phyloP scores from a whole-genome alignment of 1,140 invertebrate genomes.

The Gonatopus flavifemur region DNA sequence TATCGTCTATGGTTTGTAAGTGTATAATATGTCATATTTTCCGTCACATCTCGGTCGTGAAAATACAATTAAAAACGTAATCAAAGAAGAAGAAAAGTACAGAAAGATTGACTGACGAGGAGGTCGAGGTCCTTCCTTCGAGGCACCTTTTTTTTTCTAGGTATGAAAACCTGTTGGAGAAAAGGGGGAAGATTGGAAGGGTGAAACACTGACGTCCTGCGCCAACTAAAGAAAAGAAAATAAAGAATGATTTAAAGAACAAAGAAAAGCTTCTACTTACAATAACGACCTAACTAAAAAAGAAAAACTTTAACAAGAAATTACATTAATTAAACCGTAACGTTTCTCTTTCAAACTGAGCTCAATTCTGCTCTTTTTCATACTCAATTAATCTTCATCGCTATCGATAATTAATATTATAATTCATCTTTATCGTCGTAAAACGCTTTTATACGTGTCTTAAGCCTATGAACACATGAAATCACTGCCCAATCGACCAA shows the following conservation, averaged over 20 bases:
- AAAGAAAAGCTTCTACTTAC: constrained; percentile 43
- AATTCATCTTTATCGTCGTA: no score
- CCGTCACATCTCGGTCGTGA: no score
- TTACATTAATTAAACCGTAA: constrained; percentile 37
- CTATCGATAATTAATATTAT: no score
- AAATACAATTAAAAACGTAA: no score
- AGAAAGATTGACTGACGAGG: no score
- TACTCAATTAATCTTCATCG: neutral
- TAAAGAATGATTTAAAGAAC: no score
- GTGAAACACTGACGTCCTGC: constrained; percentile 53
- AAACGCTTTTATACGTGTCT: constrained; percentile 42
- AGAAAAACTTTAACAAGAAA: constrained; percentile 23
- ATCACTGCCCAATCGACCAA: constrained; percentile 58
- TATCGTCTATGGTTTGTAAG: no score
- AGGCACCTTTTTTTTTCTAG: constrained; percentile 40
- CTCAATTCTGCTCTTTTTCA: no score
- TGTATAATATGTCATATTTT: no score
- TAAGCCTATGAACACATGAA: constrained; percentile 61
- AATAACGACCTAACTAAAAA: constrained; percentile 33
- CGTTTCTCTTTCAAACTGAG: no score
- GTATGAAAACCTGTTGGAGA: constrained; percentile 36
- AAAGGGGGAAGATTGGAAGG: constrained; percentile 11
- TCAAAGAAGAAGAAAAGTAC: no score
- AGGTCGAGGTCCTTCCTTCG: constrained; percentile 32
- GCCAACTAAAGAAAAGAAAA: constrained; percentile 44